Evolutionary conservation across 2,888 invertebrate genomes (phyloP), one percentile per base, ranked within the genome.

Genomic region (Napeogenes inachia): DNA sequence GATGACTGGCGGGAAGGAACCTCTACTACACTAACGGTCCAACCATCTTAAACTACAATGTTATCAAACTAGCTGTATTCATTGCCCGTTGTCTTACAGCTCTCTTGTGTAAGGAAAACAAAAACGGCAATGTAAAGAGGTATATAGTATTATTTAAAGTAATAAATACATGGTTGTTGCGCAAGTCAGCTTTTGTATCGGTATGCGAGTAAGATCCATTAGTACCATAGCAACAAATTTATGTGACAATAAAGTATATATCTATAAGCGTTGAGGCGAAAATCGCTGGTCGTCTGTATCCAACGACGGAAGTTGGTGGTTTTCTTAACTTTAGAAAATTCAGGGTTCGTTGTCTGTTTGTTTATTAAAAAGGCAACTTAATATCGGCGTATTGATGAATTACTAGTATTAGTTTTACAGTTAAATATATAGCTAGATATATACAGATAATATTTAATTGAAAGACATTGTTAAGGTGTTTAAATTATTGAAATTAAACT

Each of bases 1-100:
- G 78, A 80, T 79, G 80, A 80, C 73, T 73, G 72, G 72, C 69
- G 70, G 64, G 72, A 73, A 72, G 69, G 68, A 65, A 54, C 61
- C 63, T 64, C 61, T 62, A 60, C 60, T 54, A 65, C 33, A 46
- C 13, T n/a, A 42, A 45, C 58, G 45, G 35, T 45, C 42, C 46
- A 57, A 10, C 5, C 6, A 59, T 57, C 47, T 55, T 47, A 21
- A 4, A 21, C 13, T 30, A 12, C 35, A 21, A 56, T 13, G 45
- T n/a, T n/a, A 33, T 30, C 13, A 30, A 8, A 50, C 53, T 58
- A 2, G 50, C 32, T 33, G 38, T 47, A 54, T 59, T 47, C 61
- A 59, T 56, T 54, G 61, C 53, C 13, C n/a, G 8, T 53, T 54
- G 21, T 38, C 5, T 46, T 30, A 30, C 4, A 45, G 30, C n/a